Evolutionary conservation across 2,113 vertebrate species (phyloP).

Genomic region (Cinclus cinclus): DNA sequence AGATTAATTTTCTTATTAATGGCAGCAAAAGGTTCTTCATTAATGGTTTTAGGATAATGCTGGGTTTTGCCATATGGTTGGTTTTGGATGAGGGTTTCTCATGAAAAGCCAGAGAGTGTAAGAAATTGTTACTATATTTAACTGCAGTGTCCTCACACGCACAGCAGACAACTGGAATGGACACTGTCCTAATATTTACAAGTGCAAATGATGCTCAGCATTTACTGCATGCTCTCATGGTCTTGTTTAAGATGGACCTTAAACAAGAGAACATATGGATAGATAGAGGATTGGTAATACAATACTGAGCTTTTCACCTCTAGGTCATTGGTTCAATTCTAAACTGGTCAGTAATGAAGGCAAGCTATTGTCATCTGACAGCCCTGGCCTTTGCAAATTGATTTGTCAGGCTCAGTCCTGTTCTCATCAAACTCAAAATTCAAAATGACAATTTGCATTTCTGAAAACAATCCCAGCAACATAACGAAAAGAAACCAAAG

Average conservation of each 20-base stretch:
- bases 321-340: conserved; percentile 10
- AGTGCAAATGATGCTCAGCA: neutral
- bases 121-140: conserved; percentile 62
- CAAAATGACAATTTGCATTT: neutral
- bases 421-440: neutral
- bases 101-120: conserved; percentile 27
- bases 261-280: conserved; percentile 8
- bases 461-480: neutral
- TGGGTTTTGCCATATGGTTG: conserved; percentile 44
- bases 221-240: neutral
- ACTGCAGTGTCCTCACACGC: neutral
- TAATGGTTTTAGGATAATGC: conserved; percentile 53
- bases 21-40: neutral
- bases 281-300: conserved; percentile 14
- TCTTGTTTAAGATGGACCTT: neutral
- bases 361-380: neutral
- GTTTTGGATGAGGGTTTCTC: conserved; percentile 25
- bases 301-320: conserved; percentile 21
- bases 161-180: conserved; percentile 16
- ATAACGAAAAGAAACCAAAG: neutral
- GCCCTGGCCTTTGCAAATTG: neutral
- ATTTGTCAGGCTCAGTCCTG: neutral
- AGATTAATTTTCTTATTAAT: conserved; percentile 17
- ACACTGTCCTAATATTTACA: neutral
- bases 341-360: neutral